Evolutionary conservation across 2,888 invertebrate species (phyloP), one percentile per base, ranked within the genome.

Genomic region (Cephus nigrinus): DNA sequence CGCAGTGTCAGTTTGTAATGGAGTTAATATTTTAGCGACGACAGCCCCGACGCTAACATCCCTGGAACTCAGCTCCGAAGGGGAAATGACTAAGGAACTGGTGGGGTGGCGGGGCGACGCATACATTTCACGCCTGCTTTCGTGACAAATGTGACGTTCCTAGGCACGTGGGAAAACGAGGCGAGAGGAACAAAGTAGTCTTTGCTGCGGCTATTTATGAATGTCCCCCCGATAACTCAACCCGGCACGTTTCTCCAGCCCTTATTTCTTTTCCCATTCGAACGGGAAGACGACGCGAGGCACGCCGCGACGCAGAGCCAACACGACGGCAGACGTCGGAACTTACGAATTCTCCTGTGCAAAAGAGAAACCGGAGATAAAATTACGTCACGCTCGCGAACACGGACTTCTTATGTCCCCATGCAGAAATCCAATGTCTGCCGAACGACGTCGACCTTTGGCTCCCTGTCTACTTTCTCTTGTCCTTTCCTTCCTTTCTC

Each of bases 111-210:
- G 55, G 79, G 79, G 79, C 79, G 78, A 80, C 33, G 85, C 83
- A 85, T 86, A 86, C 86, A 86, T 86, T 86, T 86, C 83, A 86
- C 84, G 85, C 78, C 82, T 82, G 84, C 84, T 86, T 83, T 80
- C 83, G 83, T 88, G 87, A 88, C 86, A 88, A 88, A 88, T 88
- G 86, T 85, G 82, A 83, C 84, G 80, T 80, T 84, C 82, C 81
- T 36, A 80, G 84, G 84, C 85, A 84, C 81, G 76, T 84, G 82
- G 75, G 82, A 79, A 82, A 85, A 82, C 79, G 83, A 80, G 77
- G 76, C 81, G 76, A 80, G 82, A 84, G 79, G 83, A 83, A 85
- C 85, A 86, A 85, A 86, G 83, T 85, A 79, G 80, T 81, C 81
- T 80, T 78, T 76, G 73, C 12, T 35, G 73, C 32, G 73, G 73